Base-by-base conservation (phyloP, 1,140 invertebrate genomes). In the Glomeris maerens region DNA sequence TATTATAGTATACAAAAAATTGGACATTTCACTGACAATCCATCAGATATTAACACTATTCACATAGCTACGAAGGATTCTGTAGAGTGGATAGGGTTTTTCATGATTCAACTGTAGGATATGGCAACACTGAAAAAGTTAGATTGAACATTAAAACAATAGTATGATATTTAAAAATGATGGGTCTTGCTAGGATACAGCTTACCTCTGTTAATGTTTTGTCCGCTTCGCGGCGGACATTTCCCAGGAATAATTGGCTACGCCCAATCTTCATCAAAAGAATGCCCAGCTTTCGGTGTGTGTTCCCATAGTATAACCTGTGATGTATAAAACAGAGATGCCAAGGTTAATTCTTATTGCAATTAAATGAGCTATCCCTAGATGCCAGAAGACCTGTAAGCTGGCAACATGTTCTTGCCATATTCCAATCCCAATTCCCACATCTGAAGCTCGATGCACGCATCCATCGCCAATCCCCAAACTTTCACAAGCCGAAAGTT, bases 391-490 rank as follows among this genome's bases (percentile, higher is more conserved):
- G n/a, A n/a, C n/a, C n/a, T n/a, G n/a, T n/a, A n/a, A n/a, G n/a
- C n/a, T n/a, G n/a, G n/a, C n/a, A n/a, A 13, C 50, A 47, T 64
- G 64, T 75, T 62, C 28, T 68, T 65, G 7, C 80, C 83, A 66
- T 78, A 81, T 23, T 66, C 61, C 46, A 76, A 66, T 20, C 83
- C 83, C 50, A 78, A 75, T 36, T 80, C 68, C 81, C n/a, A n/a
- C n/a, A n/a, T n/a, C n/a, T n/a, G n/a, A n/a, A n/a, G n/a, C n/a
- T n/a, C n/a, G n/a, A n/a, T 76, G 50, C 78, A 72, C 17, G 78
- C 77, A 58, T 86, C 79, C 62, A 86, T 81, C 2, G 81, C 83
- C 21, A 76, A 66, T 67, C 88, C 84, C 22, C 86, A 57, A n/a
- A 78, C 79, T 68, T 82, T 80, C 1, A n/a, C n/a, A n/a, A n/a